Evolutionary conservation across 2,888 invertebrate species (phyloP).

Genomic region (Dexiosoma caninum): DNA sequence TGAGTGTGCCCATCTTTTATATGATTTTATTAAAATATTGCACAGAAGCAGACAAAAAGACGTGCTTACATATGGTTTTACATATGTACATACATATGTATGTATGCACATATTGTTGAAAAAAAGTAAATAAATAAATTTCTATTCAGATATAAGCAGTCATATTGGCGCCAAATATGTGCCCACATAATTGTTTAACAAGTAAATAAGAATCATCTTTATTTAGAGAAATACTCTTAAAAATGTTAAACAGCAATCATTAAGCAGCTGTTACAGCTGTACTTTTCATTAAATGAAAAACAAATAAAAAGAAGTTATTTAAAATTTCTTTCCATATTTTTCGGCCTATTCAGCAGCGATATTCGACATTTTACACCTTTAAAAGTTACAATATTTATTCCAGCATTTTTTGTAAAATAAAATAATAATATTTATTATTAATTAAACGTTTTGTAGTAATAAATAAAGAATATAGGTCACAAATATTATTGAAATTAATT

Average conservation of each 20-base stretch:
- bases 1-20: too few relatives aligned
- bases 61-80: too few relatives aligned
- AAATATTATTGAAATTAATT: too few relatives aligned
- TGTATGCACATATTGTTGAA: background rate
- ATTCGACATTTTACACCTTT: too few relatives aligned
- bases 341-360: too few relatives aligned
- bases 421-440: too few relatives aligned
- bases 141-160: slow-evolving; percentile 15
- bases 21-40: background rate
- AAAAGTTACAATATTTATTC: too few relatives aligned
- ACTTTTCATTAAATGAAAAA: background rate
- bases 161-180: slow-evolving; percentile 63
- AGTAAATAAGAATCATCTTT: background rate
- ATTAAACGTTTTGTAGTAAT: too few relatives aligned
- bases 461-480: too few relatives aligned
- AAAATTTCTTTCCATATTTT: background rate
- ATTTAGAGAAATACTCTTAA: background rate
- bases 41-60: background rate
- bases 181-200: background rate
- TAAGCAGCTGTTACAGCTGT: background rate
- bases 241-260: background rate
- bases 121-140: background rate
- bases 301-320: too few relatives aligned
- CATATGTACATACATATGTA: background rate
- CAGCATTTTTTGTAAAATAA: too few relatives aligned